Evolutionary conservation across 2,113 vertebrate species (phyloP), one percentile per base, ranked within the genome.

Genomic region (Pelecanus crispus): DNA sequence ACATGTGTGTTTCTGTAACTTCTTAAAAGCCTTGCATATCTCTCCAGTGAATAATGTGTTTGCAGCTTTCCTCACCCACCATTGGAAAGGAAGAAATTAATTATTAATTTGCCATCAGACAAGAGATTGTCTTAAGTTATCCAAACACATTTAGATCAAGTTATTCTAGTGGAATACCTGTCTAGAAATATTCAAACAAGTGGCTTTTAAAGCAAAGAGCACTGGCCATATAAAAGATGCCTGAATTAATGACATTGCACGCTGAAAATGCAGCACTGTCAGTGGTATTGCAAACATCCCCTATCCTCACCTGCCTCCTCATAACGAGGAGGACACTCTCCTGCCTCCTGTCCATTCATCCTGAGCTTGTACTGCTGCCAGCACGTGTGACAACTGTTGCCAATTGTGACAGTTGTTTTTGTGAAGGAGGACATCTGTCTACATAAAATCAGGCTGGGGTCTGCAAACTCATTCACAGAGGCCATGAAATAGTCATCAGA

Each of bases 381-480:
- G 88, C 63, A 92, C 1, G 0, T 42, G 53, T 77, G 94, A 90
- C 28, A 91, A 45, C 56, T 59, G 61, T 11, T 96, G 96, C 85
- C 95, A 95, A 94, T 72, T 93, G 61, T 65, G 83, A 94, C 95
- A 91, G 90, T 96, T 96, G 91, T 95, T 96, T 95, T 88, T 63
- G 63, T 95, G 94, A 97, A 95, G 56, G 77, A 38, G 71, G 92
- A 96, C 95, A 96, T 95, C 93, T 96, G 94, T 91, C 93, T 91
- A 79, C 78, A 93, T 86, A 91, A 95, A 94, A 96, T 86, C 82
- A 86, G 90, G 67, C 82, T 50, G 66, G 38, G 85, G 73, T 87
- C 81, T 86, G 82, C 61, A 89, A 93, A 95, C 68, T 91, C 75
- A 93, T 89, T 94, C 87, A 81, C 50, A 91, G 82, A 94, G 92